Conservation (phyloP, 2,797 vertebrate species). For the Alectoris magna region DNA sequence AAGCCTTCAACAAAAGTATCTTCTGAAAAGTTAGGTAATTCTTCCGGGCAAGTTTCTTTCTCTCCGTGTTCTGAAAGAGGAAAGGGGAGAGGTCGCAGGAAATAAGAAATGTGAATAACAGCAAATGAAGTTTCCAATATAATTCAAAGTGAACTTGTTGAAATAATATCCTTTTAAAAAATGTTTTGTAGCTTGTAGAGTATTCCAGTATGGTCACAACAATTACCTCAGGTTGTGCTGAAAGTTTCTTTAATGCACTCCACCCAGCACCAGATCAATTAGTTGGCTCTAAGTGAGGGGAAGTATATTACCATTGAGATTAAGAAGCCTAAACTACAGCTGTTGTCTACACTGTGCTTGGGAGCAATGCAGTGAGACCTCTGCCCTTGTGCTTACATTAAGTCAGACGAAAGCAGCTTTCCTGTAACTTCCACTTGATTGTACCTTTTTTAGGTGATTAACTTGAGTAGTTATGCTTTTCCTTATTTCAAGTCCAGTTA, state of each 20-base stretch:
- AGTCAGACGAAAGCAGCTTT: constrained; percentile 44
- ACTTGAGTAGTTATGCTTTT: constrained; percentile 34
- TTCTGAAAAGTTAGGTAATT: neutral
- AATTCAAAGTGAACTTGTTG: neutral
- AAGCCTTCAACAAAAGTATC: neutral
- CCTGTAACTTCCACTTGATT: neutral
- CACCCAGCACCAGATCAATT: neutral
- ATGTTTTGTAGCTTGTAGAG: neutral
- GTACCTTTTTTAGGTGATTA: constrained; percentile 6
- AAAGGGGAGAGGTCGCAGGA: neutral
- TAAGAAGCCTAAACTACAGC: neutral
- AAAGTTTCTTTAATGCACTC: neutral
- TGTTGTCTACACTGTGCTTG: neutral
- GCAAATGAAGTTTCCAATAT: neutral
- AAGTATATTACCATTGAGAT: constrained; percentile 25
- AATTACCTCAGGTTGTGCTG: neutral
- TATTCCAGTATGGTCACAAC: neutral
- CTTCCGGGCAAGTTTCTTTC: neutral
- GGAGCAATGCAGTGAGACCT: neutral
- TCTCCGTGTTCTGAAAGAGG: neutral
- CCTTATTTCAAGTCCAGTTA: constrained; percentile 47
- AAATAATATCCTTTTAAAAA: neutral
- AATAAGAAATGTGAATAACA: neutral
- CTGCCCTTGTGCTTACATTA: neutral
- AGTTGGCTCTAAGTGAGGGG: neutral